A percentile compares a stretch with the other conserved stretches of the same genome.
Conservation (phyloP, 2,113 vertebrate species). For the Haliaeetus leucogaster region DNA sequence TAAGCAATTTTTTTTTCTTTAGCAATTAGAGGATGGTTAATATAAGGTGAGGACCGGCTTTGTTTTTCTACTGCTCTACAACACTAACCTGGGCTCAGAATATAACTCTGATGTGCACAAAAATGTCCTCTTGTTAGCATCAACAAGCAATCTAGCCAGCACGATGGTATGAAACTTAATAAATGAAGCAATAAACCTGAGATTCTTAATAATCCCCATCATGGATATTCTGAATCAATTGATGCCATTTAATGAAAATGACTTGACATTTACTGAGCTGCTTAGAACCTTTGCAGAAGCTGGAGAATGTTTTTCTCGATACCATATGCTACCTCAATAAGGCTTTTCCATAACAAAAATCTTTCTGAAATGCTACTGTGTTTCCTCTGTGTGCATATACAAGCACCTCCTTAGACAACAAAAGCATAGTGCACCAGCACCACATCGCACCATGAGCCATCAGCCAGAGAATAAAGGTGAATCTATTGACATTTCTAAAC, state of each 20-base stretch:
- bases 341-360: background rate
- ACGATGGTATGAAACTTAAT: background rate
- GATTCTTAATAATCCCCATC: background rate
- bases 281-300: background rate
- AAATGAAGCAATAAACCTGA: background rate
- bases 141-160: background rate
- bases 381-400: background rate
- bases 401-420: background rate
- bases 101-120: background rate
- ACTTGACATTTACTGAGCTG: conserved; percentile 33
- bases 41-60: background rate
- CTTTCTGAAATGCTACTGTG: background rate
- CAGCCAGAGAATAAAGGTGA: background rate
- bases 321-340: background rate
- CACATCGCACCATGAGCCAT: background rate
- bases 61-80: background rate
- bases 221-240: background rate
- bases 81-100: background rate
- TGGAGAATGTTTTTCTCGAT: background rate
- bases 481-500: background rate
- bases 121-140: background rate
- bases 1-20: background rate
- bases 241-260: background rate
- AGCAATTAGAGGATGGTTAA: background rate
- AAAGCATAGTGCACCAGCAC: background rate